Evolutionary conservation across 2,888 invertebrate species (phyloP), one percentile per base, ranked within the genome.

Genomic region (Enchytraeus crypticus): DNA sequence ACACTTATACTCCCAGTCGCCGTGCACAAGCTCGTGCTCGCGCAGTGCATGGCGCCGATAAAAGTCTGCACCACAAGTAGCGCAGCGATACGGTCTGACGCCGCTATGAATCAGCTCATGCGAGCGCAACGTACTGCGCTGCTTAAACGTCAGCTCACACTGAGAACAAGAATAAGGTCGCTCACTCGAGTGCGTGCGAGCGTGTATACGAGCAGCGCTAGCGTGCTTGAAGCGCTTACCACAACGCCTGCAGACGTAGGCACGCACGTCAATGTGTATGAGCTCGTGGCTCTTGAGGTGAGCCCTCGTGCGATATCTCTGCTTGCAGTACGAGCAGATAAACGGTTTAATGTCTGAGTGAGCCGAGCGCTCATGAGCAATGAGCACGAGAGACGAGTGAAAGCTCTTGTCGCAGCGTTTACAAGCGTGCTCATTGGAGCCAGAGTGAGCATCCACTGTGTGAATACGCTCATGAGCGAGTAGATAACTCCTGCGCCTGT

Each of bases 191-290:
- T 54, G 54, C 4, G 30, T 21, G 18, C 30, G 45, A n/a, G 38
- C 27, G 14, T 56, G 56, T 23, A 29, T 8, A 8, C 45, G n/a
- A 5, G 45, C 18, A 30, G n/a, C 29, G 18, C 26, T 18, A 34
- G 43, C 21, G 18, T 23, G 46, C 26, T 21, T 43, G 46, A 43
- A 56, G 26, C 26, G 14, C 27, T 56, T 56, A 3, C 27, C 29
- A 30, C 56, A 56, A 5, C 18, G 26, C n/a, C 4, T 56, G 30
- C 56, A 56, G 23, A n/a, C n/a, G 27, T n/a, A 56, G 5, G 56
- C 34, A 23, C 46, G 32, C 14, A 34, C 56, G 18, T 11, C 46
- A 18, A 27, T 45, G 27, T 56, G 56, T 18, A 26, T 29, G n/a
- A 43, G 5, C 30, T 56, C 8, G 23, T 56, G 56, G n/a, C 18